These are phyloP conservation scores for Hypothenemus hampei DNA, from an alignment of 1,140 invertebrate genomes.

Conservation along the genomic window DNA sequence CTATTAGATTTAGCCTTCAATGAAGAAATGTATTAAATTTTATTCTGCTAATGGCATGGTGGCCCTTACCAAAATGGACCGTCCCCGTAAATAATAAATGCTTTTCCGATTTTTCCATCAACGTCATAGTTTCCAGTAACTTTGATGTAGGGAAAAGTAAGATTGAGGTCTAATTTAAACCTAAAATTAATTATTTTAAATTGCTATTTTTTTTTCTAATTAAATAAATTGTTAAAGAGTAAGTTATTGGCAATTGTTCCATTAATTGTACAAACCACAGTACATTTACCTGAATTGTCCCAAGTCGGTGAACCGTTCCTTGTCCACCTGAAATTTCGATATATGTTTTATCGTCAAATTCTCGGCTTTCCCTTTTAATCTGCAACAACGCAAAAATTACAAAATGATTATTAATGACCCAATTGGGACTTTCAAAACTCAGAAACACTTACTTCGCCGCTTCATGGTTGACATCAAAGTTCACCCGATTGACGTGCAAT, in stretches of 20 bases:
- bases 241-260: no score
- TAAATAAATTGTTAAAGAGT: no score
- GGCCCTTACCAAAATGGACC: constrained; percentile 42
- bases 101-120: constrained; percentile 35
- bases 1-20: constrained; percentile 31
- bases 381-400: constrained; percentile 17
- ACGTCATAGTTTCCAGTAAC: constrained; percentile 37
- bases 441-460: constrained; percentile 35
- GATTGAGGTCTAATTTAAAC: constrained; percentile 39
- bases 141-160: constrained; percentile 39
- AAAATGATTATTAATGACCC: constrained; percentile 8
- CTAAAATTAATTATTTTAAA: no score
- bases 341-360: constrained; percentile 40
- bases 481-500: constrained; percentile 39
- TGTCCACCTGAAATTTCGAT: constrained; percentile 41
- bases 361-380: constrained; percentile 39
- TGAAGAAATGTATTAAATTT: not conserved
- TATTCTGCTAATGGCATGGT: no score
- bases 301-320: constrained; percentile 36
- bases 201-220: no score
- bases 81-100: constrained; percentile 37
- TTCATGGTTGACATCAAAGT: constrained; percentile 42
- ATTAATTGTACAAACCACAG: no score
- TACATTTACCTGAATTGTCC: constrained; percentile 26
- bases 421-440: not conserved